Evolutionary conservation across 2,797 vertebrate genomes (phyloP).

Genomic region (Myotis pilosus): DNA sequence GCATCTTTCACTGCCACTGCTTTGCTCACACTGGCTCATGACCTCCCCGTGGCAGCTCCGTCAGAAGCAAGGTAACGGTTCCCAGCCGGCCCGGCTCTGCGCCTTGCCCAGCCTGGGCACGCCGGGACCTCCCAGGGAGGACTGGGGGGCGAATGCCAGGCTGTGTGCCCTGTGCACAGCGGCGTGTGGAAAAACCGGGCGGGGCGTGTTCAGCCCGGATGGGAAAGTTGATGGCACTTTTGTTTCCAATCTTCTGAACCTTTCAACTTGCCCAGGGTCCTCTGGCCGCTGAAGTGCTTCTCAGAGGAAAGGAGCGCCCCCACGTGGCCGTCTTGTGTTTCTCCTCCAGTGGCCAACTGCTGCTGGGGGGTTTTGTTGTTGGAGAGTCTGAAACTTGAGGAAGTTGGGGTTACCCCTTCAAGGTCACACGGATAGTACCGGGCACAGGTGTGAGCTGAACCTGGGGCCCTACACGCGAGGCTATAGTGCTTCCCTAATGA

Average conservation of each 20-base stretch:
- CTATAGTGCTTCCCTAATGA: not conserved
- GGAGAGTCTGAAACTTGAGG: not conserved
- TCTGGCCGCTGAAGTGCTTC: not conserved
- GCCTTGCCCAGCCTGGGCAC: accelerated
- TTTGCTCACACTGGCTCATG: conserved; percentile 83
- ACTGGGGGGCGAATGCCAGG: not conserved
- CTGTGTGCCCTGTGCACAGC: not conserved
- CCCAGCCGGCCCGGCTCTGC: not conserved
- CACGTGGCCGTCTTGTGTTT: conserved; percentile 20
- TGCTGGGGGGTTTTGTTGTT: not conserved
- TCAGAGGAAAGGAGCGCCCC: conserved; percentile 48
- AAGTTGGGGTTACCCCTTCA: not conserved
- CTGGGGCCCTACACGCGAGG: not conserved
- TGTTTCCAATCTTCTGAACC: not conserved
- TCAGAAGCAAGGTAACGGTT: not conserved
- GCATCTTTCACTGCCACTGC: conserved; percentile 80
- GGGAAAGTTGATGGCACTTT: not conserved
- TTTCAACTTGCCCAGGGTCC: not conserved
- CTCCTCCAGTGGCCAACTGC: not conserved
- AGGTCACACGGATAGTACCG: not conserved
- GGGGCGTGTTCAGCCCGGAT: not conserved
- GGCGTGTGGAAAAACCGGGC: not conserved
- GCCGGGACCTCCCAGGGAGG: not conserved
- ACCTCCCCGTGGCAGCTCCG: conserved; percentile 69
- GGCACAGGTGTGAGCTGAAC: not conserved